Evolutionary conservation across 2,113 vertebrate species (phyloP).

Genomic region (Hymenochirus boettgeri): DNA sequence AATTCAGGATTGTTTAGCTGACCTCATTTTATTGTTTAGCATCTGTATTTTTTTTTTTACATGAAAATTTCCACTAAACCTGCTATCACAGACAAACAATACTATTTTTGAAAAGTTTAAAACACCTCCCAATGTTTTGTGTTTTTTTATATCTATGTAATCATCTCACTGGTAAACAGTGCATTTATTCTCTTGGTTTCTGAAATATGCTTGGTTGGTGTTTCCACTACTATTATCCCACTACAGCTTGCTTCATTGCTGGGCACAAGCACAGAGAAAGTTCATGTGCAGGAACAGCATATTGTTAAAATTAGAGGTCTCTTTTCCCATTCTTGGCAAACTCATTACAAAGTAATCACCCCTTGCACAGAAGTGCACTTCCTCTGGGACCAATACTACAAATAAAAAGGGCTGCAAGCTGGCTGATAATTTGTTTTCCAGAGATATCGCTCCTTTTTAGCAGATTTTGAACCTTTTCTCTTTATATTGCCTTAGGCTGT

Average conservation of each 20-base stretch:
- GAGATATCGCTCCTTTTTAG: constrained; percentile 82
- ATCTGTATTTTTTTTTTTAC: no score
- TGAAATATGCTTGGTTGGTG: constrained; percentile 46
- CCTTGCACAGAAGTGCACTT: constrained; percentile 73
- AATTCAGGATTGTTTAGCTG: no score
- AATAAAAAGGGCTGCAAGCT: constrained; percentile 81
- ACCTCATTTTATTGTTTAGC: no score
- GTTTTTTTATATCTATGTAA: no score
- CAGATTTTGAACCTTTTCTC: constrained; percentile 84
- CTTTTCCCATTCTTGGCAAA: constrained; percentile 70
- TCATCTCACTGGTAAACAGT: constrained; percentile 52
- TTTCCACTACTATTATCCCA: constrained; percentile 53
- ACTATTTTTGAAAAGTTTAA: no score
- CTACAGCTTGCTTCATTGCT: constrained; percentile 50
- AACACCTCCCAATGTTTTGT: no score
- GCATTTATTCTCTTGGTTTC: constrained; percentile 53
- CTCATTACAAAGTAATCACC: constrained; percentile 85
- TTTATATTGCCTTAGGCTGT: constrained; percentile 77
- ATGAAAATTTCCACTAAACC: no score
- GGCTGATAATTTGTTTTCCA: constrained; percentile 80
- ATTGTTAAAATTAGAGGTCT: constrained; percentile 65
- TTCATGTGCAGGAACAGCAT: constrained; percentile 57
- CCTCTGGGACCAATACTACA: constrained; percentile 87
- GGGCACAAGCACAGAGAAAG: constrained; percentile 50
- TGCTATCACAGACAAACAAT: no score